phyloP scores from a whole-genome alignment of 2,113 vertebrate genomes.

The Aegypius monachus region DNA sequence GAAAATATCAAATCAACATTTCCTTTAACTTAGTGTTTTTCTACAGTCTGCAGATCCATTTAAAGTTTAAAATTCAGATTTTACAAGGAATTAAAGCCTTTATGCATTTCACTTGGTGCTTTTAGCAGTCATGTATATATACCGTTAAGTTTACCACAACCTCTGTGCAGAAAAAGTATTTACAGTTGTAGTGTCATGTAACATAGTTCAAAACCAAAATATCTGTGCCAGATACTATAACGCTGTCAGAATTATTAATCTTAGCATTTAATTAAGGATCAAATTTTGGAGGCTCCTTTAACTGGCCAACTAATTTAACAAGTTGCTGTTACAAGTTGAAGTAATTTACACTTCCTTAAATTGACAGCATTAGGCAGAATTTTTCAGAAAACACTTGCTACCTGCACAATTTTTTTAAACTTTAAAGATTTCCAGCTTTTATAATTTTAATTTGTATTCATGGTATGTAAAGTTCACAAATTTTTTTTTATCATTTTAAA shows the following conservation, averaged over 20 bases:
- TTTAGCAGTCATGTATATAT: background rate
- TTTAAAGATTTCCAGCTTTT: conserved; percentile 12
- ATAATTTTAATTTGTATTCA: conserved; percentile 1
- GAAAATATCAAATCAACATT: background rate
- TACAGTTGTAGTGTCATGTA: background rate
- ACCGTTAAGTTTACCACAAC: background rate
- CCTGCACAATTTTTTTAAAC: background rate
- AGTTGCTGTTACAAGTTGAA: conserved; percentile 33
- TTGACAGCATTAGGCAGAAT: background rate
- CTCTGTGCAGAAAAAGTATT: background rate
- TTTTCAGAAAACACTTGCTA: conserved; percentile 23
- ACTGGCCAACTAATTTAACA: conserved; percentile 40
- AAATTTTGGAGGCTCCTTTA: conserved; percentile 7
- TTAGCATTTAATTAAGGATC: conserved; percentile 45
- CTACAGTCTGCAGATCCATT: background rate
- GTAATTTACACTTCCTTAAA: conserved; percentile 51
- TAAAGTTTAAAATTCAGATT: background rate
- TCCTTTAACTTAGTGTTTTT: background rate
- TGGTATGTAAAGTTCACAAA: background rate
- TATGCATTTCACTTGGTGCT: background rate
- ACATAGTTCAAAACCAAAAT: conserved; percentile 23
- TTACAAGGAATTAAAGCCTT: background rate
- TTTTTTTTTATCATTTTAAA: background rate
- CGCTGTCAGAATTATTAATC: background rate
- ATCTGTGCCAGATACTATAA: background rate